phyloP scores from a whole-genome alignment of 2,113 vertebrate genomes.

The Muntiacus reevesi region DNA sequence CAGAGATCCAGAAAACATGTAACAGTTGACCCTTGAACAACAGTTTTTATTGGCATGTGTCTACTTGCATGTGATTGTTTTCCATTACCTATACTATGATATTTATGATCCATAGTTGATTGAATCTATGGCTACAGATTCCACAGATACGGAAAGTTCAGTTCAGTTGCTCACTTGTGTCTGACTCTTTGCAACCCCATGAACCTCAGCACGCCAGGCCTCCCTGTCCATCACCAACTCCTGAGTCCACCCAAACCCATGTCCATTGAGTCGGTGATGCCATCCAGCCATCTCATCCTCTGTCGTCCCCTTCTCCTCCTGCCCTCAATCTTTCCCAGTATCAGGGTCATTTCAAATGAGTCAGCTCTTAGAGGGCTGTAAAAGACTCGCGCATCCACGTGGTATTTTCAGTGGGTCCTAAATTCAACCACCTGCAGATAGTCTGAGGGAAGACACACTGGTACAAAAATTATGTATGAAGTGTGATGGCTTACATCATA shows the following conservation, averaged over 20 bases:
- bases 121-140: not conserved
- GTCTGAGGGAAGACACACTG: not conserved
- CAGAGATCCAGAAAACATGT: not conserved
- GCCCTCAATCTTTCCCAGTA: not conserved
- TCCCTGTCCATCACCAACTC: not conserved
- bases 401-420: not conserved
- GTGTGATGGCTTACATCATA: not conserved
- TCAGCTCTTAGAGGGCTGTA: not conserved
- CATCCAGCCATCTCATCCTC: not conserved
- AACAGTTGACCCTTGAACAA: not conserved
- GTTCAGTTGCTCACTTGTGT: fast-evolving
- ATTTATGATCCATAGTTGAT: not conserved
- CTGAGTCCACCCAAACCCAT: fast-evolving
- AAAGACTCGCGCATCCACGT: not conserved
- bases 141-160: not conserved
- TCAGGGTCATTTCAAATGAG: not conserved
- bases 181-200: fast-evolving
- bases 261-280: not conserved
- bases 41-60: not conserved
- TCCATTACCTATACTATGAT: not conserved
- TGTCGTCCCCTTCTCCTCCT: not conserved
- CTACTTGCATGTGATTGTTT: not conserved
- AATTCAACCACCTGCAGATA: not conserved
- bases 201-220: fast-evolving
- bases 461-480: not conserved